Percentiles rank a stretch among this genome's conserved stretches.
These are phyloP conservation scores for Aporrectodea caliginosa DNA, from an alignment of 1,140 invertebrate genomes.

Conservation along the genomic window DNA sequence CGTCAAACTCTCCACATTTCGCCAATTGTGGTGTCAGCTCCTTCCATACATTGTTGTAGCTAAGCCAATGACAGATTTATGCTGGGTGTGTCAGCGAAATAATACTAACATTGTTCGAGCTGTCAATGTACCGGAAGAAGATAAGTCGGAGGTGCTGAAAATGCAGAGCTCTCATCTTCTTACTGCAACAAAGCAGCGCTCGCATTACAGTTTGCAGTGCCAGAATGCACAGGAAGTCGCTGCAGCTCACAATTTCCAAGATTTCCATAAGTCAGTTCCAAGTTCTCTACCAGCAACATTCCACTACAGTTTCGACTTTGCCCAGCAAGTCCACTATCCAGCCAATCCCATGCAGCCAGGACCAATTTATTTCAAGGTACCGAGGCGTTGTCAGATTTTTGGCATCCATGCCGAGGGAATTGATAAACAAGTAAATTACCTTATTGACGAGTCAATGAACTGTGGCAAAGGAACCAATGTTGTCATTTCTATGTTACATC, in stretches of 20 bases:
- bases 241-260: not conserved
- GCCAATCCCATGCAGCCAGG: not conserved
- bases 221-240: not conserved
- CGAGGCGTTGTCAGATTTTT: not conserved
- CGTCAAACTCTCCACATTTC: not conserved
- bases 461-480: conserved; percentile 33
- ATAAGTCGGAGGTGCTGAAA: not conserved
- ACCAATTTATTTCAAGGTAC: not conserved
- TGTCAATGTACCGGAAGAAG: not conserved
- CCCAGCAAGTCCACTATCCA: not conserved
- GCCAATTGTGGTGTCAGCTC: not conserved
- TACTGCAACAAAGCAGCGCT: not conserved
- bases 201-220: not conserved
- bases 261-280: not conserved
- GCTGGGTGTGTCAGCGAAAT: not conserved
- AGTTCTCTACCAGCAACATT: not conserved
- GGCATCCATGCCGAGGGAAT: not conserved
- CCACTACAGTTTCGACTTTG: not conserved
- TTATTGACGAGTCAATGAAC: conserved; percentile 34
- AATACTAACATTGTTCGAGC: not conserved
- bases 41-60: not conserved
- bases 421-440: conserved; percentile 33
- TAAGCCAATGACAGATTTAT: not conserved
- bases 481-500: conserved; percentile 32
- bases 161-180: not conserved